Base-by-base conservation (phyloP, 2,888 invertebrate genomes). In the Nemapogon koenigi region DNA sequence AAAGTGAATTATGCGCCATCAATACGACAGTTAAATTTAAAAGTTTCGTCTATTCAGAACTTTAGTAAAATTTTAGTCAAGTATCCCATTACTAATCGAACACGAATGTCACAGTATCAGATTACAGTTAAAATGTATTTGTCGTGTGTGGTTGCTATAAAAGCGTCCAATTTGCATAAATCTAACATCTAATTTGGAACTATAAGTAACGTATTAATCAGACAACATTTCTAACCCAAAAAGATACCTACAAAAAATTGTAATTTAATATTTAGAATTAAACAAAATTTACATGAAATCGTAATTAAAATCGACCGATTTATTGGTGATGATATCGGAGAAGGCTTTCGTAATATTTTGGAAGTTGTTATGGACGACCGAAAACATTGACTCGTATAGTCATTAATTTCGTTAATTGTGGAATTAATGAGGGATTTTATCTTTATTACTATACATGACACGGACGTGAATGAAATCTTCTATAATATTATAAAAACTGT, bases 131-230 rank as follows among this genome's bases (percentile, higher is more conserved):
- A 52, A 60, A 56, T 51, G 53, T 53, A 56, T 55, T 49, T 67
- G 54, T 65, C 66, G 64, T 71, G 70, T 71, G 69, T 67, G 64
- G 65, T 49, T 55, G 51, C 59, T 46, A 64, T 68, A 62, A 65
- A 65, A 58, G 44, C 46, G 44, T 48, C 45, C 44, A 46, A 70
- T 73, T 73, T 72, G 68, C 67, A 73, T 73, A 66, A 55, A 62
- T 55, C 55, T 56, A 50, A 53, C 52, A 62, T 65, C 55, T 61
- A 63, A 66, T 66, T 66, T 62, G 51, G 50, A 55, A 52, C 50
- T 51, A 48, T 56, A 55, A 60, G 62, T 62, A 62, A 71, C 62
- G 54, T 64, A 67, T 66, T 67, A 64, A 70, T 70, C 63, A 62
- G 57, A 59, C 48, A 52, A 53, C 52, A 53, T 62, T 62, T 59